Evolutionary conservation across 92 coral and sea anemone species (phyloP).

Genomic region (Montipora capitata): DNA sequence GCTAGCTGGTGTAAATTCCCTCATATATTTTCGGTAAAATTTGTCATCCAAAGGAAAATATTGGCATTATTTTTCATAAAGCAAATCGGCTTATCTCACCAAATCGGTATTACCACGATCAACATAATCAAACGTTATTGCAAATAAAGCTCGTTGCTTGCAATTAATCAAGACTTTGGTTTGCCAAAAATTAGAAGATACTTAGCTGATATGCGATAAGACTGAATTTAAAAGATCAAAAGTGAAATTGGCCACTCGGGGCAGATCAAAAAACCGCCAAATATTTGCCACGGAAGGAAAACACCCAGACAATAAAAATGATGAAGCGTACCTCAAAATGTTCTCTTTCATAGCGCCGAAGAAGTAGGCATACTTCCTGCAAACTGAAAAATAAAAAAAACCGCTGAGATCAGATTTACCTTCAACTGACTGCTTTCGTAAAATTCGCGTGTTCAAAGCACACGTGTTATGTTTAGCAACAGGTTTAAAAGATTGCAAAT

Average conservation of each 20-base stretch:
- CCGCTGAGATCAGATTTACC: conserved; percentile 2
- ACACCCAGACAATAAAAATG: neutral
- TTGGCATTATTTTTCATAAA: neutral
- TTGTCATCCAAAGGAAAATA: neutral
- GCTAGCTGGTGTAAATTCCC: neutral
- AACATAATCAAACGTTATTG: neutral
- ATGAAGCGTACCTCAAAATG: conserved; percentile 12
- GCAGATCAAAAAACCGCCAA: neutral
- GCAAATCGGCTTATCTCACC: neutral
- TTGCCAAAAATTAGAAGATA: neutral
- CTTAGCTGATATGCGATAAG: neutral
- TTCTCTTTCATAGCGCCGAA: neutral
- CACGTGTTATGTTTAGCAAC: neutral
- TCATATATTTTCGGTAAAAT: neutral
- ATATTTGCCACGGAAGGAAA: neutral
- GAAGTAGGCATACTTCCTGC: neutral
- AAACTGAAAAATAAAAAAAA: conserved; percentile 2
- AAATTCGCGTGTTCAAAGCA: neutral
- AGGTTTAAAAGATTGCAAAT: neutral
- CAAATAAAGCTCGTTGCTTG: neutral
- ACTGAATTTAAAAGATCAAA: conserved; percentile 13
- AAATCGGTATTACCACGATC: neutral
- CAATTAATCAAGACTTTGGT: conserved; percentile 8
- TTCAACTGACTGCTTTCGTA: neutral
- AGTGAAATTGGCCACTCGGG: neutral